These are phyloP conservation scores for Eurytoma adleriae DNA, from an alignment of 2,888 invertebrate species.

Conservation along the genomic window DNA sequence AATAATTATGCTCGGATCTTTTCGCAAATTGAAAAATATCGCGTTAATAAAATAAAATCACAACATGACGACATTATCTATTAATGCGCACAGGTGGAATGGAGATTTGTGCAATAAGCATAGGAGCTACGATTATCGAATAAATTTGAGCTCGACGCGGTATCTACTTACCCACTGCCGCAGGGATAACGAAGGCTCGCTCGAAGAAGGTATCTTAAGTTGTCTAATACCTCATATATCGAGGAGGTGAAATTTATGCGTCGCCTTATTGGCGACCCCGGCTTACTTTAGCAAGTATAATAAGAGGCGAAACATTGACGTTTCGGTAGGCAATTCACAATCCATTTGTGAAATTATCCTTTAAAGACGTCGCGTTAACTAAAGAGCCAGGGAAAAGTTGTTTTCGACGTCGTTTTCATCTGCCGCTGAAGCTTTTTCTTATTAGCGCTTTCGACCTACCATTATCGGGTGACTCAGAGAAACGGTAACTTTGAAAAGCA, in stretches of 20 bases:
- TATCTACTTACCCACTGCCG: constrained; percentile 36
- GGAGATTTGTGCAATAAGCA: constrained; percentile 23
- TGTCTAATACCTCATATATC: constrained; percentile 50
- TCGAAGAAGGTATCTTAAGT: constrained; percentile 11
- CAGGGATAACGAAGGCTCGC: constrained; percentile 48
- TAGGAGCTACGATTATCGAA: constrained; percentile 25
- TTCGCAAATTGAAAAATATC: not conserved
- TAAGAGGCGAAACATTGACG: constrained; percentile 1
- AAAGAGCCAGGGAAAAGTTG: not conserved
- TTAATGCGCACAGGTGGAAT: not conserved
- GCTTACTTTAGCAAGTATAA: constrained; percentile 43
- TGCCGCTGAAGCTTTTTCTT: constrained; percentile 21
- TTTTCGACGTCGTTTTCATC: constrained; percentile 10
- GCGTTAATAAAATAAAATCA: constrained; percentile 18
- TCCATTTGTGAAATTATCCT: constrained; percentile 40
- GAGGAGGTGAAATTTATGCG: constrained; percentile 40
- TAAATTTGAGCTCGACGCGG: constrained; percentile 27
- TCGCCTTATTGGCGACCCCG: constrained; percentile 25
- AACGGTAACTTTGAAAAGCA: not conserved
- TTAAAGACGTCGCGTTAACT: not conserved
- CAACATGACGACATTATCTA: constrained; percentile 14
- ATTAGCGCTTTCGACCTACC: not conserved
- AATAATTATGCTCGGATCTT: not conserved
- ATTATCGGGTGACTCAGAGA: constrained; percentile 8
- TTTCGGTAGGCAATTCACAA: constrained; percentile 42